Evolutionary conservation across 2,888 invertebrate species (phyloP).

Genomic region (Gnatocerus cornutus): DNA sequence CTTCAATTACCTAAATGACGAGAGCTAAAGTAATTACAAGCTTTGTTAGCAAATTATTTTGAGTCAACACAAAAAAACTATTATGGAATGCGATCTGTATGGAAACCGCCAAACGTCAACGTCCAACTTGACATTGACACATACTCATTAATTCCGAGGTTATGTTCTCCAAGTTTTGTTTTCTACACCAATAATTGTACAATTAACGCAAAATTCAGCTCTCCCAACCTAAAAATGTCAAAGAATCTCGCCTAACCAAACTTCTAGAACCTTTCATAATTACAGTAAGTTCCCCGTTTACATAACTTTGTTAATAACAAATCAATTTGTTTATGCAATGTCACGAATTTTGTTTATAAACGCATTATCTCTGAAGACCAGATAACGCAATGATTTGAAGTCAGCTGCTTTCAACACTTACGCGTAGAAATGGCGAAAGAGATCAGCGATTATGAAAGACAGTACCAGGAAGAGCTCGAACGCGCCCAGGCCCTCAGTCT

Average conservation of each 20-base stretch:
- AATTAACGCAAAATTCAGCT: neutral
- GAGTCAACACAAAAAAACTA: too few relatives aligned
- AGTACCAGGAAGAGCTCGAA: constrained; percentile 90
- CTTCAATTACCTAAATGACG: too few relatives aligned
- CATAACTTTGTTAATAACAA: neutral
- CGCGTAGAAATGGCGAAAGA: constrained; percentile 69
- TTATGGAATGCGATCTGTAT: too few relatives aligned
- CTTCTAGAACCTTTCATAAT: neutral
- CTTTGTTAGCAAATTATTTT: too few relatives aligned
- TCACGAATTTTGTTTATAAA: constrained; percentile 24
- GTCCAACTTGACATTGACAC: neutral
- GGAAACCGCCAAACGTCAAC: constrained; percentile 3
- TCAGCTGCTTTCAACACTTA: constrained; percentile 10
- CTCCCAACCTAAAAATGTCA: neutral
- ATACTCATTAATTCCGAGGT: constrained; percentile 7
- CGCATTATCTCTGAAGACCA: neutral
- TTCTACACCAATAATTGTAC: neutral
- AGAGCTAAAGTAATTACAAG: too few relatives aligned
- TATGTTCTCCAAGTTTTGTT: constrained; percentile 11
- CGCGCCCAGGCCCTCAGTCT: constrained; percentile 90
- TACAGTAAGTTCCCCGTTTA: neutral
- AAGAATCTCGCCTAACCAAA: neutral
- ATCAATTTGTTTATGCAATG: constrained; percentile 28
- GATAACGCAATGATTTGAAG: constrained; percentile 1
- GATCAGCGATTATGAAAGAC: constrained; percentile 81